These are phyloP conservation scores for Muscina levida DNA, from an alignment of 2,888 invertebrate species.

Conservation along the genomic window DNA sequence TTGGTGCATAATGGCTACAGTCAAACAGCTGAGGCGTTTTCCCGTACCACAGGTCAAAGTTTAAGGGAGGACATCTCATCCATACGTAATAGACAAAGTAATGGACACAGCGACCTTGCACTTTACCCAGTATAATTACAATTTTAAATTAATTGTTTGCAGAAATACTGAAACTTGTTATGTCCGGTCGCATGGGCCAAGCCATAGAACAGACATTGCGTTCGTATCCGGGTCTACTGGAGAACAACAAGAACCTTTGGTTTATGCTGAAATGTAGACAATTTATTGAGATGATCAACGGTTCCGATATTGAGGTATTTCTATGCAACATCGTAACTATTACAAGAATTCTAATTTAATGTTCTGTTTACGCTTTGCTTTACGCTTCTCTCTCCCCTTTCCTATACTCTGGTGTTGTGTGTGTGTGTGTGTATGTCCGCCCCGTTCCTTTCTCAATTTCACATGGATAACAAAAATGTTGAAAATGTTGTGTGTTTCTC, in stretches of 20 bases:
- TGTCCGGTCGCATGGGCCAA: conserved; percentile 96
- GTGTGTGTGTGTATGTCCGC: conserved; percentile 39
- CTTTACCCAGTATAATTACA: too few species aligned
- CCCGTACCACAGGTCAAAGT: conserved; percentile 92
- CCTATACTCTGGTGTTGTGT: not conserved
- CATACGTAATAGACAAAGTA: conserved; percentile 97
- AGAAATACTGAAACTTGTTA: conserved; percentile 96
- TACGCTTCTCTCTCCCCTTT: not conserved
- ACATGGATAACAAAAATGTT: conserved; percentile 37
- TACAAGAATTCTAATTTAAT: conserved; percentile 60
- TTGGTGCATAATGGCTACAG: conserved; percentile 99
- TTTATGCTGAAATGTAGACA: conserved; percentile 98
- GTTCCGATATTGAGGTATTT: conserved; percentile 88
- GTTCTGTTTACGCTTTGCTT: conserved; percentile 41
- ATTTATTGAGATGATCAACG: conserved; percentile 99
- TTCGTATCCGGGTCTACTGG: conserved; percentile 95
- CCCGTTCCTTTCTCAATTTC: conserved; percentile 29
- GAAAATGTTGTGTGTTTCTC: conserved; percentile 58
- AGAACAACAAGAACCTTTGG: conserved; percentile 92
- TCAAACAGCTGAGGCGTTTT: conserved; percentile 97
- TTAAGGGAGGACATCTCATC: conserved; percentile 95
- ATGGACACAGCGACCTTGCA: too few species aligned
- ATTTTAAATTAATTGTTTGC: too few species aligned
- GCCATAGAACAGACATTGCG: conserved; percentile 94
- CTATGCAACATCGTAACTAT: not conserved